These are phyloP conservation scores for Anoplolepis gracilipes DNA, from an alignment of 1,140 invertebrate genomes.

Conservation along the genomic window DNA sequence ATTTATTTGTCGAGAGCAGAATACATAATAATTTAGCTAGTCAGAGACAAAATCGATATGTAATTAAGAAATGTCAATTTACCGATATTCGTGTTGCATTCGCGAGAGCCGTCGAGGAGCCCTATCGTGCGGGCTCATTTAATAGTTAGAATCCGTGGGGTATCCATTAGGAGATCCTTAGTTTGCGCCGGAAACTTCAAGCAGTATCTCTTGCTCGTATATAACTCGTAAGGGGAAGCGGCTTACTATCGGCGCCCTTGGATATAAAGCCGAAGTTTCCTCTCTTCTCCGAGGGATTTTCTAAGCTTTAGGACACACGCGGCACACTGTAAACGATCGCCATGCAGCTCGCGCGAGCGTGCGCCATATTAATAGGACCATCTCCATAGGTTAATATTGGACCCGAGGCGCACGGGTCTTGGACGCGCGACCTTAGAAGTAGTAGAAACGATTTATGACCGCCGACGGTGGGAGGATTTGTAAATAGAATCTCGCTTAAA, in stretches of 20 bases:
- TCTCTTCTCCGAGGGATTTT: conserved; percentile 71
- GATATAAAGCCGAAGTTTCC: conserved; percentile 69
- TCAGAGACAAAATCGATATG: not conserved
- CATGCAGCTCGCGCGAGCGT: not conserved
- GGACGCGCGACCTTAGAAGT: conserved; percentile 63
- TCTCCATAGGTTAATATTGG: conserved; percentile 70
- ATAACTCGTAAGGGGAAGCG: conserved; percentile 33
- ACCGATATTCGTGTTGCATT: not conserved
- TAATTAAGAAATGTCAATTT: not conserved
- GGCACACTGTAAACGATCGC: conserved; percentile 66
- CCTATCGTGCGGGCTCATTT: conserved; percentile 15
- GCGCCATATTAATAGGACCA: conserved; percentile 70
- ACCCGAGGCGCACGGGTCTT: conserved; percentile 40
- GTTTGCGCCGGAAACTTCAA: conserved; percentile 54
- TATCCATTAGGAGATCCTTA: conserved; percentile 48
- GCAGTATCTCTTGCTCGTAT: conserved; percentile 30
- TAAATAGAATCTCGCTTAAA: conserved; percentile 72
- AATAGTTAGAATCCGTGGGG: conserved; percentile 58
- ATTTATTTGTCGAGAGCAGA: not conserved
- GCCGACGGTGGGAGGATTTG: conserved; percentile 64
- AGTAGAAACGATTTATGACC: conserved; percentile 74
- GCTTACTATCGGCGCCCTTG: conserved; percentile 65
- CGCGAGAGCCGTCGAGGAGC: not conserved
- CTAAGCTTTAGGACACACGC: conserved; percentile 66
- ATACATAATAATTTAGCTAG: not conserved